These are phyloP conservation scores for Spilosoma lubricipeda DNA, from an alignment of 2,888 invertebrate genomes.

Conservation along the genomic window DNA sequence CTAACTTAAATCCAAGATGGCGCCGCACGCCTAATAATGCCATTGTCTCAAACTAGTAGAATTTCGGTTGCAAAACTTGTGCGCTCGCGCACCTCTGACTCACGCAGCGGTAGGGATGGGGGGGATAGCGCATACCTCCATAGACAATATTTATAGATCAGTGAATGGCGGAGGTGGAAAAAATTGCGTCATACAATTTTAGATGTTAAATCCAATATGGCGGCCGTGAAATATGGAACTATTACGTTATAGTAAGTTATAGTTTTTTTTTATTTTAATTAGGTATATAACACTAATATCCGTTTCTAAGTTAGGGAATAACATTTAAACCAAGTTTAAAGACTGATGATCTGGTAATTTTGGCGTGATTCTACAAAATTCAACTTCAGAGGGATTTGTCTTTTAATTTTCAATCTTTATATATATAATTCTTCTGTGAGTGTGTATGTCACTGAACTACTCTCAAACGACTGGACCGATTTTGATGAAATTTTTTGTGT, in stretches of 20 bases:
- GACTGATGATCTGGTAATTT: background rate
- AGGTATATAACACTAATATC: background rate
- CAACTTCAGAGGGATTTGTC: background rate
- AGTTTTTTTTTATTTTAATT: background rate
- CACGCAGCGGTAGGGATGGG: conserved; percentile 53
- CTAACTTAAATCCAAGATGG: conserved; percentile 73
- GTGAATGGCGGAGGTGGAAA: conserved; percentile 52
- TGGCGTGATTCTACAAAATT: background rate
- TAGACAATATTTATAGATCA: conserved; percentile 44
- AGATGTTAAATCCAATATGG: conserved; percentile 21
- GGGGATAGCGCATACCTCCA: conserved; percentile 41
- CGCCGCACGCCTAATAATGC: conserved; percentile 80
- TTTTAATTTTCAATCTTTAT: too few species aligned
- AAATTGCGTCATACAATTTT: conserved; percentile 40
- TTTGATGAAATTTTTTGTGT: too few species aligned
- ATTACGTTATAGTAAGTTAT: background rate
- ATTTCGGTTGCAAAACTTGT: conserved; percentile 83
- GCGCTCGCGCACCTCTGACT: conserved; percentile 80
- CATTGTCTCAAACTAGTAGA: conserved; percentile 85
- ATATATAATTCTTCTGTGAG: too few species aligned
- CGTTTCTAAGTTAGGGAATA: background rate
- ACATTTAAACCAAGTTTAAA: background rate
- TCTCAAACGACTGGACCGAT: too few species aligned
- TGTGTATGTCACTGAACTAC: too few species aligned
- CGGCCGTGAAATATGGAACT: background rate